A percentile compares a stretch with the other conserved stretches of the same genome.
Conservation (phyloP, 1,140 invertebrate genomes). For the Micrasema longulum region DNA sequence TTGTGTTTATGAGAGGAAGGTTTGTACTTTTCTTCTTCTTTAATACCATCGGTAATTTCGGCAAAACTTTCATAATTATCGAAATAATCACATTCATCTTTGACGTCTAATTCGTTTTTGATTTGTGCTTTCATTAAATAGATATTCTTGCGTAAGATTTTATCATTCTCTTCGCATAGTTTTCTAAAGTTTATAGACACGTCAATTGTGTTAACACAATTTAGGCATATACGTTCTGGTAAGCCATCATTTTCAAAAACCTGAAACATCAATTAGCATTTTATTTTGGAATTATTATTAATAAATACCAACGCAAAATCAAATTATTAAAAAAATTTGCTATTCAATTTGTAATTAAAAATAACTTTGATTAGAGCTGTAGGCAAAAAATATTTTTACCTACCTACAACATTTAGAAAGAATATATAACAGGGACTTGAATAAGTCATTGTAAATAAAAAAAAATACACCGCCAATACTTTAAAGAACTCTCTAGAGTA, state of each 20-base stretch:
- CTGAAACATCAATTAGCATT: too few species aligned
- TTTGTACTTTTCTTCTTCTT: slow-evolving; percentile 19
- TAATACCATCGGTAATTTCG: background rate
- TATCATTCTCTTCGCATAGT: slow-evolving; percentile 47
- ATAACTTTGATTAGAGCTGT: too few species aligned
- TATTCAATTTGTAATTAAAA: too few species aligned
- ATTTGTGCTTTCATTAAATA: slow-evolving; percentile 29
- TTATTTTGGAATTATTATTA: too few species aligned
- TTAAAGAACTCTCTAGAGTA: too few species aligned
- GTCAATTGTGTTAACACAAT: slow-evolving; percentile 42
- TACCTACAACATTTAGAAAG: too few species aligned
- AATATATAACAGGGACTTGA: too few species aligned
- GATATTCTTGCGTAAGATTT: slow-evolving; percentile 38
- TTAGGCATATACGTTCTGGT: slow-evolving; percentile 45
- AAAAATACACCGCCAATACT: too few species aligned
- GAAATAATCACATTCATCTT: slow-evolving; percentile 6
- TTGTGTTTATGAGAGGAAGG: slow-evolving; percentile 27
- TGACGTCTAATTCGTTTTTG: slow-evolving; percentile 11
- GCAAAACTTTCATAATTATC: background rate
- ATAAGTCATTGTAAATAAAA: too few species aligned
- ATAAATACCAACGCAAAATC: too few species aligned
- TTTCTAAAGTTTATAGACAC: slow-evolving; percentile 38
- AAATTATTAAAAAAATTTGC: too few species aligned
- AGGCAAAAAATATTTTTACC: too few species aligned
- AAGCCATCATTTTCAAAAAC: slow-evolving; percentile 49